A percentile compares a stretch with the other conserved stretches of the same genome.
These are phyloP conservation scores for Melopsittacus undulatus DNA, from an alignment of 2,797 vertebrate species.

Conservation along the genomic window DNA sequence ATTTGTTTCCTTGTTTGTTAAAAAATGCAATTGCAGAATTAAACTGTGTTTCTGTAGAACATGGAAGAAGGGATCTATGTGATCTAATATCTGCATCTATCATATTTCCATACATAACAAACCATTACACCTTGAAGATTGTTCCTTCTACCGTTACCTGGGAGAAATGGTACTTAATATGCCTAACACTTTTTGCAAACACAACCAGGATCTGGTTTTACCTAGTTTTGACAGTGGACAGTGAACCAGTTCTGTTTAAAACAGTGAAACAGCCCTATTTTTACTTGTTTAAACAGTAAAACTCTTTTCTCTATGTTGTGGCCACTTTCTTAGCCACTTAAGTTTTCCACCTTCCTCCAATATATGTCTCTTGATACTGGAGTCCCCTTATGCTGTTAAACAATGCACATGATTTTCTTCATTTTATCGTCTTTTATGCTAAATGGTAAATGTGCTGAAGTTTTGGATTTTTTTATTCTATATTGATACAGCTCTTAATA, in stretches of 20 bases:
- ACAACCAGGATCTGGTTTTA: background rate
- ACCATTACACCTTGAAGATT: background rate
- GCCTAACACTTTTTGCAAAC: background rate
- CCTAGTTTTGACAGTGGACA: background rate
- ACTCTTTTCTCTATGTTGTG: background rate
- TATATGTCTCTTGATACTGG: background rate
- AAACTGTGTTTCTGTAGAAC: background rate
- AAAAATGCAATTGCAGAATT: background rate
- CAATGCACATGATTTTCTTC: background rate
- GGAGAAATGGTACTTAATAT: background rate
- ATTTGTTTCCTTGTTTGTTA: background rate
- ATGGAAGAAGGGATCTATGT: background rate
- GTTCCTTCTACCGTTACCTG: background rate
- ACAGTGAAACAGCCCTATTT: background rate
- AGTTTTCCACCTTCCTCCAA: background rate
- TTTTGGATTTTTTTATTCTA: background rate
- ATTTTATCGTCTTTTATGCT: background rate
- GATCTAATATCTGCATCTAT: background rate
- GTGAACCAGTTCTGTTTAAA: background rate
- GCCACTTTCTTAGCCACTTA: background rate
- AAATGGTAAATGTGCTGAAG: background rate
- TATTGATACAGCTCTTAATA: background rate
- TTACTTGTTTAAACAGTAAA: background rate
- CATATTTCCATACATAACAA: background rate
- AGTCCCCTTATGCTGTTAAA: background rate